Evolutionary conservation across 2,797 vertebrate genomes (phyloP).

Genomic region (Chloroceryle amazona): DNA sequence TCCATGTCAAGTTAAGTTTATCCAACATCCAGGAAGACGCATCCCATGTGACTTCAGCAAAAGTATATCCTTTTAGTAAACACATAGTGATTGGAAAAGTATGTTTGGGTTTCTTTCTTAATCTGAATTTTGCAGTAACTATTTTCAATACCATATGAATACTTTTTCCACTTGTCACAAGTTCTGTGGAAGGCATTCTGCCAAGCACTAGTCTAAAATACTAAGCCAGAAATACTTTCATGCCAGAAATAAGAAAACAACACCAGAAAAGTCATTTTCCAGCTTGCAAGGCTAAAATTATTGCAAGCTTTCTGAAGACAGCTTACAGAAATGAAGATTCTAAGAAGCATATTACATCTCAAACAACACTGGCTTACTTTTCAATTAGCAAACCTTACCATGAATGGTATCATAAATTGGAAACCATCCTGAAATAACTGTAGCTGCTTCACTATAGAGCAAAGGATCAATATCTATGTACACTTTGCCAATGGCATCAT

Average conservation of each 20-base stretch:
- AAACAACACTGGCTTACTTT: not conserved
- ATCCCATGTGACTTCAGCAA: not conserved
- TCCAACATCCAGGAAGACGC: not conserved
- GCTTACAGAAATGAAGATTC: not conserved
- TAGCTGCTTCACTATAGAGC: conserved; percentile 94
- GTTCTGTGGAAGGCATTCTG: not conserved
- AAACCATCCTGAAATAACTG: conserved; percentile 98
- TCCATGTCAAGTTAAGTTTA: not conserved
- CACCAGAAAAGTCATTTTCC: not conserved
- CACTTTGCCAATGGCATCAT: conserved; percentile 98
- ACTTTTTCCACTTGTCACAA: not conserved
- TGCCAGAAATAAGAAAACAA: not conserved
- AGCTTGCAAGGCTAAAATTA: not conserved
- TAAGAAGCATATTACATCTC: not conserved
- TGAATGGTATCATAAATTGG: conserved; percentile 99
- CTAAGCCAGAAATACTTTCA: not conserved
- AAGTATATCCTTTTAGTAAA: not conserved
- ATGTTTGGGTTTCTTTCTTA: not conserved
- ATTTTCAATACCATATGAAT: not conserved
- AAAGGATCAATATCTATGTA: conserved; percentile 99
- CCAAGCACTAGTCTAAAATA: not conserved
- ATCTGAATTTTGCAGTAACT: not conserved
- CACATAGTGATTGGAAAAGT: not conserved
- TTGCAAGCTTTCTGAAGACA: not conserved
- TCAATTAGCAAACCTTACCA: conserved; percentile 81